Conservation (phyloP, 2,888 invertebrate species). For the Orthosia gothica region DNA sequence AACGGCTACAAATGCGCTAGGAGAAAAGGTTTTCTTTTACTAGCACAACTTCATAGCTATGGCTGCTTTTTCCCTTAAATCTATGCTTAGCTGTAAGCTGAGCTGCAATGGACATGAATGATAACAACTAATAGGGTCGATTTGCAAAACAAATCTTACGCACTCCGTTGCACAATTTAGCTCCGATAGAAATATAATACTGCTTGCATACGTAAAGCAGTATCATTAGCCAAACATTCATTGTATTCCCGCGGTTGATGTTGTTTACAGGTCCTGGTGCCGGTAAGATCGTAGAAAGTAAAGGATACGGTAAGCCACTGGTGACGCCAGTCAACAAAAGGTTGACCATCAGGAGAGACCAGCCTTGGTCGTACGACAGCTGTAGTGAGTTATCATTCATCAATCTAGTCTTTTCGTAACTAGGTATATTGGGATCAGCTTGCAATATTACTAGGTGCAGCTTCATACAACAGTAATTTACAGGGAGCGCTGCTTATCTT, state of each 20-base stretch:
- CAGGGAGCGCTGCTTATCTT: neutral
- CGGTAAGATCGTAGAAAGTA: constrained; percentile 8
- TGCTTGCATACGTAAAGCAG: no score
- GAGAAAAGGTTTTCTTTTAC: neutral
- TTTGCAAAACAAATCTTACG: no score
- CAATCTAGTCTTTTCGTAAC: neutral
- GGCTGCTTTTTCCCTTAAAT: no score
- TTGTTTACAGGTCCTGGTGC: constrained; percentile 24
- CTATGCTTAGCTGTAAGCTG: no score
- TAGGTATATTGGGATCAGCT: neutral
- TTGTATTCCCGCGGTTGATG: neutral
- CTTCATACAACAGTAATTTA: no score
- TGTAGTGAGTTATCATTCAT: constrained; percentile 27
- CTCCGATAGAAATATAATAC: no score
- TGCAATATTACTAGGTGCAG: no score
- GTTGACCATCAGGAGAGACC: constrained; percentile 71
- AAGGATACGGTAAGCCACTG: constrained; percentile 80
- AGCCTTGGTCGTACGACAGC: constrained; percentile 17
- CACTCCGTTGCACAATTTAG: no score
- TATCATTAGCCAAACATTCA: neutral
- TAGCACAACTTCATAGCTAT: neutral
- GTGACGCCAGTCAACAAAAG: constrained; percentile 76
- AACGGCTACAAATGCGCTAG: neutral
- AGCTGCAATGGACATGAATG: no score
- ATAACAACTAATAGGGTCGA: no score